phyloP scores from a whole-genome alignment of 2,888 invertebrate genomes.

The Diaprepes abbreviatus region DNA sequence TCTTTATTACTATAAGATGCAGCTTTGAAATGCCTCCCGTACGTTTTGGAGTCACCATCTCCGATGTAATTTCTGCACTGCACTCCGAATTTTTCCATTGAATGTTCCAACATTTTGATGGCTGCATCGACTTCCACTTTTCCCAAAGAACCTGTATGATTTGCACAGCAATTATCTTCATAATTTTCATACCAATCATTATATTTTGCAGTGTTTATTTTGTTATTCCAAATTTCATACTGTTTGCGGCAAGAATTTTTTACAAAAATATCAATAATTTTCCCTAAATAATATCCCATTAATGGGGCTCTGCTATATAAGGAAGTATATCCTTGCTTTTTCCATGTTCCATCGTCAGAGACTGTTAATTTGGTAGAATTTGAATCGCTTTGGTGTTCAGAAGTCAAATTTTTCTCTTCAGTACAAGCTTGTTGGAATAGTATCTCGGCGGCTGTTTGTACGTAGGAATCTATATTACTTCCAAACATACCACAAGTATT shows the following conservation, averaged over 20 bases:
- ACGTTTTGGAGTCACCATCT: not conserved
- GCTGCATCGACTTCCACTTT: constrained; percentile 2
- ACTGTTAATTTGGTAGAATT: constrained; percentile 44
- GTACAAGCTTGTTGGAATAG: not conserved
- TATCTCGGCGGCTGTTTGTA: not conserved
- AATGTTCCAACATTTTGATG: not conserved
- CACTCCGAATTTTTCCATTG: not conserved
- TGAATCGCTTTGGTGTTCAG: not conserved
- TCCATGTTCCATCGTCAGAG: constrained; percentile 52
- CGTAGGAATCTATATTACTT: not conserved
- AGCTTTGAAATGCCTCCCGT: not conserved
- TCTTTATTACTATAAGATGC: not conserved
- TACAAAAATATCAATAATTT: constrained; percentile 51
- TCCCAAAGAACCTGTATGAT: not conserved
- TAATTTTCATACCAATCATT: not conserved
- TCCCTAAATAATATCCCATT: constrained; percentile 53
- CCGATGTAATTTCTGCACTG: not conserved
- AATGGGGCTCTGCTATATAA: constrained; percentile 52
- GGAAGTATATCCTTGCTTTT: constrained; percentile 53
- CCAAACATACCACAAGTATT: not conserved
- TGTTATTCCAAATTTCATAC: constrained; percentile 10
- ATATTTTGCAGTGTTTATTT: not conserved
- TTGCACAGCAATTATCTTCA: not conserved
- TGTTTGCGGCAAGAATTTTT: constrained; percentile 41
- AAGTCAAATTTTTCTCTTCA: not conserved